Evolutionary conservation across 2,113 vertebrate species (phyloP).

Genomic region (Apistogramma diplotaenia): DNA sequence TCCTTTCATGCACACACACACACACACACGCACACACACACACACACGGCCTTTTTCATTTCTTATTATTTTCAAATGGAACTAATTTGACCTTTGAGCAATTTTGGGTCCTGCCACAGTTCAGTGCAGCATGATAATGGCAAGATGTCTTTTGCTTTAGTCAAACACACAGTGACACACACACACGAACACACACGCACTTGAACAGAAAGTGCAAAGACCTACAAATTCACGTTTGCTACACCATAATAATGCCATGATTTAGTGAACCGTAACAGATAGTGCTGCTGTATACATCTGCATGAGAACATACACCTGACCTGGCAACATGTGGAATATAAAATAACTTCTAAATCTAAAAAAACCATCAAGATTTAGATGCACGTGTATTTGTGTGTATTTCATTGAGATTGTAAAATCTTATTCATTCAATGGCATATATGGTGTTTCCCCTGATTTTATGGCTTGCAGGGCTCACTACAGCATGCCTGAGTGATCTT

Average conservation of each 20-base stretch:
- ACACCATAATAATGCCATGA: not conserved
- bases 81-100: slow-evolving; percentile 63
- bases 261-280: not conserved
- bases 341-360: not conserved
- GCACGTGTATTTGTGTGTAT: not conserved
- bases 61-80: slow-evolving; percentile 34
- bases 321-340: not conserved
- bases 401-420: slow-evolving; percentile 2
- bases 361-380: not conserved
- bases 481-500: not conserved
- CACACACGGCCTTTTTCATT: not conserved
- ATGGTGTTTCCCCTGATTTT: not conserved
- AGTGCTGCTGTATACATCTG: not conserved
- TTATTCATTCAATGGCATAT: not conserved
- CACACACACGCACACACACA: not conserved
- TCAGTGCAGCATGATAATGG: slow-evolving; percentile 50
- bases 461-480: not conserved
- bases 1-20: not conserved
- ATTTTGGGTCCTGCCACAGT: slow-evolving; percentile 20
- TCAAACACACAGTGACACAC: not conserved
- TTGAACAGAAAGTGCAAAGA: not conserved
- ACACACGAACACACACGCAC: not conserved
- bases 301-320: not conserved
- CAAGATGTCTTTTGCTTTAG: slow-evolving; percentile 39
- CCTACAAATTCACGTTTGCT: not conserved